A percentile compares a stretch with the other conserved stretches of the same genome.
Evolutionary conservation across 2,113 vertebrate species (phyloP).

Genomic region (Heterotilapia buettikoferi): DNA sequence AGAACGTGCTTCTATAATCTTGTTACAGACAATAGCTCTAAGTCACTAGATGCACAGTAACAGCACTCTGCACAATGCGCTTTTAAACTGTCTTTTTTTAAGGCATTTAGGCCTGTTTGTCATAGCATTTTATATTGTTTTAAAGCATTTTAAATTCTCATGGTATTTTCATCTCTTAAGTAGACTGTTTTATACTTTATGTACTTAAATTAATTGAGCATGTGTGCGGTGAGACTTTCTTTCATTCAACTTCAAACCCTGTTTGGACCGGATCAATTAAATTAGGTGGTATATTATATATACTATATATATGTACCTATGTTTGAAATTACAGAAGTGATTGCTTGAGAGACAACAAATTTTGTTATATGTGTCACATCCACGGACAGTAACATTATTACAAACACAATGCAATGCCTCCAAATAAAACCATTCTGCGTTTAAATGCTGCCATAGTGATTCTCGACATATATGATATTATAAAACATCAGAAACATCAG

Average conservation of each 20-base stretch:
- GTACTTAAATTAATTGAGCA: neutral
- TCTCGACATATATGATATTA: neutral
- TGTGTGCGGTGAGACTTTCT: rapidly evolving
- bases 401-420: neutral
- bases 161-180: neutral
- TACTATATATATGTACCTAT: neutral
- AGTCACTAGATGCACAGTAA: neutral
- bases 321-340: neutral
- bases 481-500: neutral
- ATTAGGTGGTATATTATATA: neutral
- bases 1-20: neutral
- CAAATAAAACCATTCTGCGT: neutral
- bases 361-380: rapidly evolving
- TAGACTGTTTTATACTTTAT: neutral
- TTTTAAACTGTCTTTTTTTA: neutral
- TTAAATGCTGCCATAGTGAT: neutral
- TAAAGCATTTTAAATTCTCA: neutral
- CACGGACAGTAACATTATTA: neutral
- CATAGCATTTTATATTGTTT: neutral
- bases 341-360: neutral
- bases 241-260: neutral
- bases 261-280: rapidly evolving
- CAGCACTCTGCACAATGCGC: neutral
- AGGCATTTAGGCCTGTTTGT: neutral
- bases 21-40: neutral